phyloP scores from a whole-genome alignment of 2,797 vertebrate species.

The Chaenodraco wilsoni region DNA sequence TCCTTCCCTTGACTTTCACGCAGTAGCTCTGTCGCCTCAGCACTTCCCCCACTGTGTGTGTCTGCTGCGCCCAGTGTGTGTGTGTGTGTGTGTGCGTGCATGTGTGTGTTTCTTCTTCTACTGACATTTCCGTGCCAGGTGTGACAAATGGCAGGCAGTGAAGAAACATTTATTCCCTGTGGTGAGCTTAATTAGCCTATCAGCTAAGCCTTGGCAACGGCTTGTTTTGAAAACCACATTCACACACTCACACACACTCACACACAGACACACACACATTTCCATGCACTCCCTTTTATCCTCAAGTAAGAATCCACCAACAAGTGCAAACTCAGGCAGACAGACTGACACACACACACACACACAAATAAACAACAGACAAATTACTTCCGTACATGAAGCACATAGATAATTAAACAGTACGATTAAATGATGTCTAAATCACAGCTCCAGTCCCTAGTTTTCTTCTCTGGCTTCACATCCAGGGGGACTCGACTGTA shows the following conservation, averaged over 20 bases:
- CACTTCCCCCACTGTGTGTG: slow-evolving; percentile 55
- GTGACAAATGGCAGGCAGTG: slow-evolving; percentile 84
- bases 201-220: slow-evolving; percentile 81
- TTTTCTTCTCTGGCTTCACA: slow-evolving; percentile 55
- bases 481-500: slow-evolving; percentile 61
- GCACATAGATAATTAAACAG: slow-evolving; percentile 65
- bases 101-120: slow-evolving; percentile 53
- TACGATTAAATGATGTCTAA: slow-evolving; percentile 69
- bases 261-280: slow-evolving; percentile 14
- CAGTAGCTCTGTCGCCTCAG: slow-evolving; percentile 62
- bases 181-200: slow-evolving; percentile 86
- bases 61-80: slow-evolving; percentile 19
- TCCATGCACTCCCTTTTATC: too few species aligned
- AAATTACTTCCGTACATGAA: slow-evolving; percentile 53
- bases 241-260: slow-evolving; percentile 44
- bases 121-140: slow-evolving; percentile 84
- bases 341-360: slow-evolving; percentile 9
- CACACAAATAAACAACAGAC: slow-evolving; percentile 36
- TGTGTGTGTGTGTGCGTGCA: slow-evolving; percentile 23
- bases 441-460: slow-evolving; percentile 58
- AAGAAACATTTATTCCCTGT: slow-evolving; percentile 84
- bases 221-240: slow-evolving; percentile 75
- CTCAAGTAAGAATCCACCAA: too few species aligned
- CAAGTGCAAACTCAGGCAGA: slow-evolving; percentile 26
- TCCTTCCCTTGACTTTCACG: slow-evolving; percentile 42